Conservation (phyloP, 2,113 vertebrate genomes). For the Butorides virescens region DNA sequence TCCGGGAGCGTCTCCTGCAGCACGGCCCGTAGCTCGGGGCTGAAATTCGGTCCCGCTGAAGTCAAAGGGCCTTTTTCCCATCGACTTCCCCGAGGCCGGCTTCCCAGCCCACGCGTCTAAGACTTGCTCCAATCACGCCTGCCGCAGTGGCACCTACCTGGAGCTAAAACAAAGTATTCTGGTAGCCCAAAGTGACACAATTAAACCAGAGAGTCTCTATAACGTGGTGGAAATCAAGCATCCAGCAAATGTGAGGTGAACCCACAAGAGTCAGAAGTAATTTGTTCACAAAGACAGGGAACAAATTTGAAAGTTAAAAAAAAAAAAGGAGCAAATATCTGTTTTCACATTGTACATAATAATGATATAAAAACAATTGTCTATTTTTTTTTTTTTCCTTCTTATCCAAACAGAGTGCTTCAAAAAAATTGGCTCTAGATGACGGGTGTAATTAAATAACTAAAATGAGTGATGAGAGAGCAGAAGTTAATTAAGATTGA, state of each 20-base stretch:
- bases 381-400: slow-evolving; percentile 67
- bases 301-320: slow-evolving; percentile 69
- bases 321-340: slow-evolving; percentile 68
- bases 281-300: slow-evolving; percentile 87
- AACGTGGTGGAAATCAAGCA: slow-evolving; percentile 74
- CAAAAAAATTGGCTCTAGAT: slow-evolving; percentile 87
- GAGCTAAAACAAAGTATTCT: slow-evolving; percentile 95
- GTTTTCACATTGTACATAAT: slow-evolving; percentile 88
- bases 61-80: background rate
- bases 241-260: slow-evolving; percentile 82
- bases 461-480: slow-evolving; percentile 75
- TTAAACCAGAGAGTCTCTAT: slow-evolving; percentile 70
- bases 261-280: slow-evolving; percentile 74
- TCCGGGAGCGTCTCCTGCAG: background rate
- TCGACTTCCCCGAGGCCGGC: background rate
- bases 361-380: slow-evolving; percentile 85
- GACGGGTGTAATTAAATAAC: slow-evolving; percentile 80
- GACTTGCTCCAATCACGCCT: slow-evolving; percentile 8
- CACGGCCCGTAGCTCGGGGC: fast-evolving
- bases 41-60: background rate
- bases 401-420: slow-evolving; percentile 91
- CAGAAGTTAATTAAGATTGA: slow-evolving; percentile 76
- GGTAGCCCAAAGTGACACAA: slow-evolving; percentile 78
- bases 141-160: slow-evolving; percentile 78
- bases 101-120: background rate